Percentiles rank a stretch among this genome's conserved stretches.
Evolutionary conservation across 2,888 invertebrate genomes (phyloP).

Genomic region (Brassicogethes aeneus): DNA sequence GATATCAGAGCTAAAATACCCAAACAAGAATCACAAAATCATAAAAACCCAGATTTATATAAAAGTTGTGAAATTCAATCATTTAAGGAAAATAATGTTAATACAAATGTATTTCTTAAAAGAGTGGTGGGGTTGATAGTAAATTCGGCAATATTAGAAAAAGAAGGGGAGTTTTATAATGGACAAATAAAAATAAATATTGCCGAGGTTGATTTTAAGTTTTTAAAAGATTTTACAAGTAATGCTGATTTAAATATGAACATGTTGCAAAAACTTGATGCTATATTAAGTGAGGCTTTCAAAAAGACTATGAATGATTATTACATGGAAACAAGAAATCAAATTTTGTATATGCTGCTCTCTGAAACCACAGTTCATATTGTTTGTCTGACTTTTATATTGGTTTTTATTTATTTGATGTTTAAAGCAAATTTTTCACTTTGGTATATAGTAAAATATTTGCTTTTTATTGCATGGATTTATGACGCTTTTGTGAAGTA

Average conservation of each 20-base stretch:
- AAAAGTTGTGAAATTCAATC: neutral
- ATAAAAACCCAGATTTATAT: neutral
- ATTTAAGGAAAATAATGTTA: neutral
- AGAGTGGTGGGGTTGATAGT: neutral
- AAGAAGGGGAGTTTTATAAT: neutral
- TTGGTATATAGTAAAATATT: neutral
- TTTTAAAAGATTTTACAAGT: neutral
- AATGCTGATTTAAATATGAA: neutral
- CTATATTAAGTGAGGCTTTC: neutral
- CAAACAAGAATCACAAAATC: neutral
- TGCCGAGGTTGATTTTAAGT: neutral
- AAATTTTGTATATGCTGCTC: neutral
- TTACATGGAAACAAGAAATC: neutral
- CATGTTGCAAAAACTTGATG: neutral
- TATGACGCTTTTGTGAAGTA: neutral
- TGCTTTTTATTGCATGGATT: neutral
- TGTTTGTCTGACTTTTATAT: neutral
- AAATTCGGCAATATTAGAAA: neutral
- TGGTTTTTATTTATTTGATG: neutral
- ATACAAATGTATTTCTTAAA: neutral
- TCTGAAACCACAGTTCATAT: neutral
- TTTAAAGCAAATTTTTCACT: neutral
- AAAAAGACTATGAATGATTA: neutral
- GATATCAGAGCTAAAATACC: neutral
- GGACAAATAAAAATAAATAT: neutral